Evolutionary conservation across 2,113 vertebrate species (phyloP), one percentile per base, ranked within the genome.

Genomic region (Speoplatyrhinus poulsoni): DNA sequence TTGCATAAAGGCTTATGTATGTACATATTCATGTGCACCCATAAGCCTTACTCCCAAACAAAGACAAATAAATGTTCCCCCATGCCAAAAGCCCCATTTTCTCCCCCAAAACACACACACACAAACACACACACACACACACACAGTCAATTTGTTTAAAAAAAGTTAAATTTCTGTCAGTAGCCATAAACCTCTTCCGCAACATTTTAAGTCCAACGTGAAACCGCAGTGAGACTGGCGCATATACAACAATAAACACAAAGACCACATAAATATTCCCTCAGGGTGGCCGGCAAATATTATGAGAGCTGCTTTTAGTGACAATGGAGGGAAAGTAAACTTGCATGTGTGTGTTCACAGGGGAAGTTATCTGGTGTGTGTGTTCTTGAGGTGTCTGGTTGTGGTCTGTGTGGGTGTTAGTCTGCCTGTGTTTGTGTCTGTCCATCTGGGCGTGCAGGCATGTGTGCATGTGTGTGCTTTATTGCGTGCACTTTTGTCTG

Each of bases 281-380:
- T 9, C 62, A 78, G 78, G 85, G 85, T 88, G 88, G 90, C 71
- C 83, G 49, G 69, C 70, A 79, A 81, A 88, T 76, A 65, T 87
- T 83, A 75, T 71, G 60, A 70, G 79, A 63, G 65, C 62, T 70
- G 72, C 75, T 74, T 77, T 77, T 76, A 77, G 48, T 75, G 79
- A 67, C 76, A 76, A 70, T 47, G 52, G 57, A 41, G 82, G 62
- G 19, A 53, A 33, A 32, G 16, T 12, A 4, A 19, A 41, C n/a
- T 47, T 19, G 17, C 3, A 13, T 65, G 70, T 63, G 71, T 73
- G 32, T 72, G 67, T 50, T 41, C 36, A 41, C 36, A 41, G 36
- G 36, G 36, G 36, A 41, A 41, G 5, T 41, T 41, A 41, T 41
- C 36, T 41, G 36, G 65, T 70, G 77, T 77, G 71, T 70, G 61